These are phyloP conservation scores for Noctua janthe DNA, from an alignment of 2,888 invertebrate species.

Conservation along the genomic window DNA sequence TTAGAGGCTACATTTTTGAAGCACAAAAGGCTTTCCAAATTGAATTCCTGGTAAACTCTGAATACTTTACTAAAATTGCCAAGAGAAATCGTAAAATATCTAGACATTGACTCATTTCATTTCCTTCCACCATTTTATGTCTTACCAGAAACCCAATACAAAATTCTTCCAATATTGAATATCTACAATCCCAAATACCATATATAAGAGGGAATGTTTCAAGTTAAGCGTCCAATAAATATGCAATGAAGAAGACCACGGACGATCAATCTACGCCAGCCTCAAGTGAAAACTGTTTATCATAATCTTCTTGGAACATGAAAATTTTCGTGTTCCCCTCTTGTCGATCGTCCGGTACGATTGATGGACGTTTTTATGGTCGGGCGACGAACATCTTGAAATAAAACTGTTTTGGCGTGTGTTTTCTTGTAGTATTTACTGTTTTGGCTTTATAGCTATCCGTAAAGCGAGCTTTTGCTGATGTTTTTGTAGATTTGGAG, in stretches of 20 bases:
- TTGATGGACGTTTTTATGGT: constrained; percentile 62
- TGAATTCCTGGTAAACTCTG: constrained; percentile 8
- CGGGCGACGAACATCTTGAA: constrained; percentile 49
- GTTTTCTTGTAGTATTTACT: constrained; percentile 27
- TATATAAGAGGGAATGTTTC: constrained; percentile 69
- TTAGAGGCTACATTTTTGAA: constrained; percentile 10
- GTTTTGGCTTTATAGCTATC: constrained; percentile 13
- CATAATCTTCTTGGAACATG: constrained; percentile 78
- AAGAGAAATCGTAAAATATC: constrained; percentile 9
- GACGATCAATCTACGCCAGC: constrained; percentile 81
- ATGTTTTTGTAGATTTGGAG: neutral
- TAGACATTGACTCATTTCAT: neutral
- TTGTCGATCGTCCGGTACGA: constrained; percentile 59
- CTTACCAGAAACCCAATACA: neutral
- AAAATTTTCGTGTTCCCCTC: constrained; percentile 69
- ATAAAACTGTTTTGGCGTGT: constrained; percentile 42
- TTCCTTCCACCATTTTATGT: neutral
- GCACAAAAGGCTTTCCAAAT: neutral
- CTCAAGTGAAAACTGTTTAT: constrained; percentile 81
- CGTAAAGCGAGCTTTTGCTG: neutral
- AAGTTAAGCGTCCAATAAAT: constrained; percentile 82
- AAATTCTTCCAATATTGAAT: constrained; percentile 49
- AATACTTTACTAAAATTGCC: neutral
- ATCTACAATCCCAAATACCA: constrained; percentile 74
- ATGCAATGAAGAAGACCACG: constrained; percentile 79